Evolutionary conservation across 2,113 vertebrate species (phyloP).

Genomic region (Seriola aureovittata): DNA sequence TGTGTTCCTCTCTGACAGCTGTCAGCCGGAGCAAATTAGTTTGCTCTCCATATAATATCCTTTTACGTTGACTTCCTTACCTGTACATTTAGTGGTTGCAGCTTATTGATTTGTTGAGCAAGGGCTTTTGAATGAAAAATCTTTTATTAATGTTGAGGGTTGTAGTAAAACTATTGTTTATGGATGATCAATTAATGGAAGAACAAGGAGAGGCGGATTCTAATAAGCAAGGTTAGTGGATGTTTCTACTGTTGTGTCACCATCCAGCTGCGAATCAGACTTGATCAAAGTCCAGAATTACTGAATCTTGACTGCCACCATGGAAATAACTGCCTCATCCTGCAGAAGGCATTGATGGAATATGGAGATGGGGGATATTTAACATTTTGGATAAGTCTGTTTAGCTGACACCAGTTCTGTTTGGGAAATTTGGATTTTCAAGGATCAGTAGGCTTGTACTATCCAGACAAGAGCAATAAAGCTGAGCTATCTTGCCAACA

Average conservation of each 20-base stretch:
- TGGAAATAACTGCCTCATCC: background rate
- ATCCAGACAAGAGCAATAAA: slow-evolving; percentile 1
- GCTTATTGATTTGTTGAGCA: background rate
- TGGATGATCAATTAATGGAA: no score
- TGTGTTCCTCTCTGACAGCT: background rate
- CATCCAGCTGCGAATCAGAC: background rate
- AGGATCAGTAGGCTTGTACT: background rate
- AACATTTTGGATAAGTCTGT: slow-evolving; percentile 10
- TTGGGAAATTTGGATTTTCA: slow-evolving; percentile 7
- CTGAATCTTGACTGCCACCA: slow-evolving; percentile 22
- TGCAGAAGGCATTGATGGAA: background rate
- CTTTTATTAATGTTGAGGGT: background rate
- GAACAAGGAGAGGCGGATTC: no score
- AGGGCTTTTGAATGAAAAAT: background rate
- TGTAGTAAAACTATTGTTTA: background rate
- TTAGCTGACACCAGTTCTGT: slow-evolving; percentile 5
- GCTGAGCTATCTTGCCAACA: slow-evolving; percentile 5
- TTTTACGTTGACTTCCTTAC: slow-evolving; percentile 13
- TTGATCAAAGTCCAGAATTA: slow-evolving; percentile 25
- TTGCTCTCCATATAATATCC: background rate
- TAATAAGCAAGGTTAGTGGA: background rate
- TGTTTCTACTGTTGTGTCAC: background rate
- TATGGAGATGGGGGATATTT: background rate
- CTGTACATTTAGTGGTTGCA: background rate
- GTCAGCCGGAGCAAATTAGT: background rate